These are phyloP conservation scores for Meloidogyne floridensis DNA, from an alignment of 1,140 invertebrate genomes.

Conservation along the genomic window DNA sequence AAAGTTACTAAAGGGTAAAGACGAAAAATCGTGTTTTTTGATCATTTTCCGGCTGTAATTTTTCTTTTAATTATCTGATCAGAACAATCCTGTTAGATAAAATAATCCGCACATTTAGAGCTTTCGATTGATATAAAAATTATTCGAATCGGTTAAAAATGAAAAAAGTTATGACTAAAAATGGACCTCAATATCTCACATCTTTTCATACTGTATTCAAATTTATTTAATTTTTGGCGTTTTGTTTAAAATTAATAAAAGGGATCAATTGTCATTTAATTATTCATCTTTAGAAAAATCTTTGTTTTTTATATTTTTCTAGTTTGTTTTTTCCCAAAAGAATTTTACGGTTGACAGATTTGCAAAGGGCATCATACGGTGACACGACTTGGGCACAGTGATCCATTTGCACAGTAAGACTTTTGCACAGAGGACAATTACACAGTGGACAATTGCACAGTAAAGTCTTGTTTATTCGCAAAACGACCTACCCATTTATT, in stretches of 20 bases:
- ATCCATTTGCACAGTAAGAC: too few species aligned
- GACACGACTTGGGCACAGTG: too few species aligned
- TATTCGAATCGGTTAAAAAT: background rate
- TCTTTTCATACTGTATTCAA: background rate
- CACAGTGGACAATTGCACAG: too few species aligned
- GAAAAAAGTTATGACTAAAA: too few species aligned
- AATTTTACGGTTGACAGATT: slow-evolving; percentile 1
- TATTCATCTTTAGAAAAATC: background rate
- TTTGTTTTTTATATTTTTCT: slow-evolving; percentile 1
- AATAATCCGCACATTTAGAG: background rate
- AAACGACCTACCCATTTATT: too few species aligned
- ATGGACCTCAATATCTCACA: too few species aligned
- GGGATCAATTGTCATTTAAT: too few species aligned
- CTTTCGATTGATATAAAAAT: background rate
- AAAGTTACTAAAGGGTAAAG: background rate
- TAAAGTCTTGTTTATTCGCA: too few species aligned
- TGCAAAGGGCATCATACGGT: too few species aligned
- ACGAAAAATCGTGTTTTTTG: background rate
- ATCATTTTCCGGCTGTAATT: background rate
- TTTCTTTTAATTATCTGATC: background rate
- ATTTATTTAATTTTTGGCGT: background rate
- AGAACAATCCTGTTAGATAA: background rate
- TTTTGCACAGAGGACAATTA: too few species aligned
- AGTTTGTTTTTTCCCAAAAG: background rate
- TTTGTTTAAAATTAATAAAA: background rate